Evolutionary conservation across 2,888 invertebrate species (phyloP), one percentile per base, ranked within the genome.

Genomic region (Leptopilina syphax): DNA sequence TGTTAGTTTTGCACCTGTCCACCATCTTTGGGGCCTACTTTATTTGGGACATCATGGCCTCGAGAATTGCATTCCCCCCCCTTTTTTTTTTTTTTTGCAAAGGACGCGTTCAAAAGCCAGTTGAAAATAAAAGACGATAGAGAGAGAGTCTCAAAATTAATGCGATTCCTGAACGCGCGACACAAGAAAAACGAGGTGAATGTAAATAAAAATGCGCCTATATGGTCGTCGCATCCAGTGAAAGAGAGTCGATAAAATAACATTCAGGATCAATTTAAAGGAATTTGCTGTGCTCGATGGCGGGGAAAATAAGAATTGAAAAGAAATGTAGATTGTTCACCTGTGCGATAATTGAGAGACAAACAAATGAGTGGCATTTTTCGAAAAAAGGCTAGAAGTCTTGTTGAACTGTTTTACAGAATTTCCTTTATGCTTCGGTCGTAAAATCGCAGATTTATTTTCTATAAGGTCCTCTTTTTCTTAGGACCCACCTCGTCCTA

Each of bases 1-100:
- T 83, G 79, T 83, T 60, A 84, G 81, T 66, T 77, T 80, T 84
- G 87, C 89, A 90, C 89, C 89, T 90, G 89, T 89, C 88, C 84
- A 84, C 87, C 87, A 85, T 88, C 87, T 88, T 87, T 85, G 84
- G 86, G 77, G 3, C 83, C 85, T 18, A 60, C 60, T 60, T 60
- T 60, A 73, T 27, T 73, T 13, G 34, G 27, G 70, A 27, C 70
- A 73, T 73, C 54, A 50, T 34, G 54, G 70, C 70, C 27, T 54
- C 70, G 27, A 47, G 47, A 73, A 73, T 50, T 73, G 70, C 70
- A 73, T 73, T 73, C 57, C 27, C 70, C 70, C 54, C 54, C 24
- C 8, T 47, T 47, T 47, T 47, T 47, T 47, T 47, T 47, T 47
- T 47, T 47, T 47, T 47, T 47, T 47, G 3, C 47, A 47, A 47